Percentiles rank a stretch among this genome's conserved stretches.
Conservation (phyloP, 2,113 vertebrate species). For the Thunnus thynnus region DNA sequence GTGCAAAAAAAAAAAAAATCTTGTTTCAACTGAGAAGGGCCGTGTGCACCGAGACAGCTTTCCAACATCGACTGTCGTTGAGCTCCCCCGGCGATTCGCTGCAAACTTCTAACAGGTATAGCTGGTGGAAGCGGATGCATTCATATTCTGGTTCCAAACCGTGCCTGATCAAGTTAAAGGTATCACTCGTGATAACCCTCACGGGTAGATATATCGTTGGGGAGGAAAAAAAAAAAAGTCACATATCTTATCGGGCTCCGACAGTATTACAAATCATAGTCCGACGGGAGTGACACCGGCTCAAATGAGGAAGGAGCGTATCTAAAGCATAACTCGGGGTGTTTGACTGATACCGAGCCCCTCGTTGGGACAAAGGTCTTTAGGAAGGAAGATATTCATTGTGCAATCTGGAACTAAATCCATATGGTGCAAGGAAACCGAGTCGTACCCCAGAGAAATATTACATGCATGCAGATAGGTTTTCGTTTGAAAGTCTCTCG, state of each 20-base stretch:
- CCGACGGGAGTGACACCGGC: slow-evolving; percentile 16
- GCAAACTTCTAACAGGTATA: slow-evolving; percentile 40
- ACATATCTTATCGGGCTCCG: slow-evolving; percentile 29
- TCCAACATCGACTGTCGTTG: slow-evolving; percentile 4
- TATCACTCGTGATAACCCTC: slow-evolving; percentile 5
- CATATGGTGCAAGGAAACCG: slow-evolving; percentile 15
- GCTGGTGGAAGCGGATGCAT: slow-evolving; percentile 48
- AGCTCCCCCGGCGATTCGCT: background rate
- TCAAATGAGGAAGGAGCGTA: background rate
- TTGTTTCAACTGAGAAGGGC: slow-evolving; percentile 17
- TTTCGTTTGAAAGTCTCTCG: slow-evolving; percentile 8
- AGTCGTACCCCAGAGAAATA: slow-evolving; percentile 1
- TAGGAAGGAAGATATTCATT: slow-evolving; percentile 19
- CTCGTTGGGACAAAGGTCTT: slow-evolving; percentile 8
- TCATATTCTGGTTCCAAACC: slow-evolving; percentile 29
- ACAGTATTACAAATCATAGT: slow-evolving; percentile 37
- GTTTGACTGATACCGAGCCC: slow-evolving; percentile 22
- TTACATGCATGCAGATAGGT: slow-evolving; percentile 7
- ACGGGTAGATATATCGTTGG: background rate
- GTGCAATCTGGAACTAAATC: slow-evolving; percentile 26
- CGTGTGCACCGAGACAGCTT: slow-evolving; percentile 5
- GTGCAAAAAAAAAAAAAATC: slow-evolving; percentile 4
- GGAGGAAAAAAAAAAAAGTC: background rate
- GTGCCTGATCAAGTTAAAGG: slow-evolving; percentile 58
- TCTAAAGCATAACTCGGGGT: slow-evolving; percentile 17